A percentile compares a stretch with the other conserved stretches of the same genome.
phyloP scores from a whole-genome alignment of 2,888 invertebrate genomes.

The Amphipoea oculea region DNA sequence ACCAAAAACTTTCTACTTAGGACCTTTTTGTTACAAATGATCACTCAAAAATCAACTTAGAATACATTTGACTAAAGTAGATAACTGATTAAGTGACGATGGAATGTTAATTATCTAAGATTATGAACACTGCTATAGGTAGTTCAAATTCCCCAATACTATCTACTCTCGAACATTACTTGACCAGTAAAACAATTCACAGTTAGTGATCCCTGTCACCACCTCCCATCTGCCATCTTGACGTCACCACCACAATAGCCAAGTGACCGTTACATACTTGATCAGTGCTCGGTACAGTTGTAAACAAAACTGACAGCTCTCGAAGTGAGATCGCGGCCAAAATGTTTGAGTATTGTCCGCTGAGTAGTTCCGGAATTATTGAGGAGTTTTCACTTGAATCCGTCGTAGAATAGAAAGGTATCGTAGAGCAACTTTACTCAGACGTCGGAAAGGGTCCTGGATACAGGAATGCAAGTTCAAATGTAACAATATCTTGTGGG shows the following conservation, averaged over 20 bases:
- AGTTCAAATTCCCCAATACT: neutral
- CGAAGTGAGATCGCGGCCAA: slow-evolving; percentile 21
- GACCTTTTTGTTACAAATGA: too few species aligned
- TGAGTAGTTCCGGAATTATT: slow-evolving; percentile 43
- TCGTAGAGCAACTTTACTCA: slow-evolving; percentile 3
- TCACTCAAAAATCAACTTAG: too few species aligned
- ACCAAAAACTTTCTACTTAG: too few species aligned
- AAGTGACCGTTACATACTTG: slow-evolving; percentile 22
- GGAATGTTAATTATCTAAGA: too few species aligned
- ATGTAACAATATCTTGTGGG: neutral
- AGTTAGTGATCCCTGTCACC: slow-evolving; percentile 28
- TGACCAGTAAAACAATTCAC: slow-evolving; percentile 14
- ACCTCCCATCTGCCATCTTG: slow-evolving; percentile 39
- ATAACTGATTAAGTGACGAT: too few species aligned
- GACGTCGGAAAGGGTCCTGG: too few species aligned
- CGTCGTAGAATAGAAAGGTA: neutral
- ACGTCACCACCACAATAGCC: slow-evolving; percentile 42
- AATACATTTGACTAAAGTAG: too few species aligned
- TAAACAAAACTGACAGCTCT: slow-evolving; percentile 36
- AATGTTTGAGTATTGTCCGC: slow-evolving; percentile 37
- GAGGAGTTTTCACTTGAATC: slow-evolving; percentile 27
- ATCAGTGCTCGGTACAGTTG: slow-evolving; percentile 22
- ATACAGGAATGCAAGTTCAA: neutral
- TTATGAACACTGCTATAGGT: too few species aligned
- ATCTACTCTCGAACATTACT: slow-evolving; percentile 9